A percentile compares a stretch with the other conserved stretches of the same genome.
Evolutionary conservation across 2,113 vertebrate genomes (phyloP).

Genomic region (Turdus rufiventris): DNA sequence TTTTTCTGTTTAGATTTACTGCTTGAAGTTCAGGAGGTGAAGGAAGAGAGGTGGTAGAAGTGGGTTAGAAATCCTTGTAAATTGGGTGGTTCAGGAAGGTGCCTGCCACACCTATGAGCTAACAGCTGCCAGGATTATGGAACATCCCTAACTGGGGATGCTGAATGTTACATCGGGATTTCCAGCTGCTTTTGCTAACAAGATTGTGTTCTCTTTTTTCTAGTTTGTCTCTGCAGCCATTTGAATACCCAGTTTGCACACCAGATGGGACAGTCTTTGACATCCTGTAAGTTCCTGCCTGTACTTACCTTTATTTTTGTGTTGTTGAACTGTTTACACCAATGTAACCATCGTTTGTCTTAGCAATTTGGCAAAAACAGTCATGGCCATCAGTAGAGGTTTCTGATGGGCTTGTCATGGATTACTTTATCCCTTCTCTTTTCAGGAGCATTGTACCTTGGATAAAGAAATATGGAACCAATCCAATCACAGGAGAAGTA

Average conservation of each 20-base stretch:
- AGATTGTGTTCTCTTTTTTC: neutral
- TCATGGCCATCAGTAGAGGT: neutral
- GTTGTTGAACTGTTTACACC: neutral
- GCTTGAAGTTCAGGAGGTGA: neutral
- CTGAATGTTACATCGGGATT: neutral
- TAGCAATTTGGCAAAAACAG: neutral
- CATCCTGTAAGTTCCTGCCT: slow-evolving; percentile 81
- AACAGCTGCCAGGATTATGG: neutral
- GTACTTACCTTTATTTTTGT: neutral
- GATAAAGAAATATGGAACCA: slow-evolving; percentile 96
- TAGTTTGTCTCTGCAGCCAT: slow-evolving; percentile 94
- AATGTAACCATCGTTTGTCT: neutral
- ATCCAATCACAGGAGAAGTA: slow-evolving; percentile 92
- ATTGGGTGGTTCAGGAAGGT: neutral
- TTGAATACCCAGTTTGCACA: slow-evolving; percentile 93
- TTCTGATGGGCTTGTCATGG: neutral
- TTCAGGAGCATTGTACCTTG: slow-evolving; percentile 93
- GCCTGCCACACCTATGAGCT: fast-evolving
- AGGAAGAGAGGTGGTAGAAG: neutral
- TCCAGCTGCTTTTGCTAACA: neutral
- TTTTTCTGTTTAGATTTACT: neutral
- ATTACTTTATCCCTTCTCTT: neutral
- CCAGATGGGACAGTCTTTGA: slow-evolving; percentile 91
- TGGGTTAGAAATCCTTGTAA: neutral
- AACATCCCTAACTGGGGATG: neutral